Percentiles rank a stretch among this genome's conserved stretches.
phyloP scores from a whole-genome alignment of 2,797 vertebrate species.

The Lutjanus argentimaculatus region DNA sequence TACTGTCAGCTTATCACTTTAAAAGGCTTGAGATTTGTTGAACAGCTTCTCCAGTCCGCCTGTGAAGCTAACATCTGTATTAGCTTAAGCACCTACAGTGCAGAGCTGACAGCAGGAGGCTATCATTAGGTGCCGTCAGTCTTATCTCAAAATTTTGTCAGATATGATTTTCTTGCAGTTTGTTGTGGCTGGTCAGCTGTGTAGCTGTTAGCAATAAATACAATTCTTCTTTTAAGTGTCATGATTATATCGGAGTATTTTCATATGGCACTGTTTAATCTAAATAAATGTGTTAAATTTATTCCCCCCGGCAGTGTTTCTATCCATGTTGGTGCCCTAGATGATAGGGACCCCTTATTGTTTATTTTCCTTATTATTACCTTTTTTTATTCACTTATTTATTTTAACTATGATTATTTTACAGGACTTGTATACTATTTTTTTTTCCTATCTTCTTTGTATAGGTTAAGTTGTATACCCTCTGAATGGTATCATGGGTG shows the following conservation, averaged over 20 bases:
- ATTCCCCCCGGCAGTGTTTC: too few relatives aligned
- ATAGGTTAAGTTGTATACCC: too few relatives aligned
- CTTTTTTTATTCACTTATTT: too few relatives aligned
- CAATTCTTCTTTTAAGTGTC: not conserved
- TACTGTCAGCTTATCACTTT: not conserved
- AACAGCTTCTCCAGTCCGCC: not conserved
- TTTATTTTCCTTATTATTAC: too few relatives aligned
- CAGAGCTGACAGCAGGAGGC: not conserved
- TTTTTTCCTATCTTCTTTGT: too few relatives aligned
- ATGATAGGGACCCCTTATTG: too few relatives aligned
- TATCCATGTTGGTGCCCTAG: too few relatives aligned
- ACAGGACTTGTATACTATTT: too few relatives aligned
- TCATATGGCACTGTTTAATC: not conserved
- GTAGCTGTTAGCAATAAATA: not conserved
- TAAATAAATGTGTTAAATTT: not conserved
- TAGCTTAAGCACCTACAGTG: not conserved
- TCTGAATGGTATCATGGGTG: too few relatives aligned
- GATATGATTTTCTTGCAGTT: not conserved
- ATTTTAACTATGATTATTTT: too few relatives aligned
- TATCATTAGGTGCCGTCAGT: conserved; percentile 3
- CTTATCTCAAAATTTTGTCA: not conserved
- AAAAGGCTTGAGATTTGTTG: not conserved
- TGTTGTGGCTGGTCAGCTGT: not conserved
- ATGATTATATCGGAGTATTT: not conserved
- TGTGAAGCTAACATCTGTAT: not conserved